A percentile compares a stretch with the other conserved stretches of the same genome.
Conservation (phyloP, 2,113 vertebrate genomes). For the Greenwoodochromis staneri region DNA sequence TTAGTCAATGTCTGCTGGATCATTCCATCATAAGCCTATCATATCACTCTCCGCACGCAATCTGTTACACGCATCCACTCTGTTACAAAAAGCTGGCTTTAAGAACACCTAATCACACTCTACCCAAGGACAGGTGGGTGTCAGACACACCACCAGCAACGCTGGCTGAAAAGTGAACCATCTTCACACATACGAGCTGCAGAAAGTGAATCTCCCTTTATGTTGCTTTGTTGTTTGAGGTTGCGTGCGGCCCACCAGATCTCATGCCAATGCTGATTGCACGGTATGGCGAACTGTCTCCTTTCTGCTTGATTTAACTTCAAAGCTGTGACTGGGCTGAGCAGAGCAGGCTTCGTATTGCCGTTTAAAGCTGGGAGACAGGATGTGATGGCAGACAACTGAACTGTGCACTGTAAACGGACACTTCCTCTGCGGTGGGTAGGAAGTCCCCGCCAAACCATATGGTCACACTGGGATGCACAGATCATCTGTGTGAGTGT, state of each 20-base stretch:
- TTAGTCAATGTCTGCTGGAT: conserved; percentile 46
- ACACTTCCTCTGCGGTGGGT: conserved; percentile 60
- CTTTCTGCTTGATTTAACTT: conserved; percentile 55
- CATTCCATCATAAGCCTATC: conserved; percentile 39
- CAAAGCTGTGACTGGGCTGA: conserved; percentile 30
- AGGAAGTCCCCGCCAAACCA: conserved; percentile 55
- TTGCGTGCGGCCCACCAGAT: conserved; percentile 4
- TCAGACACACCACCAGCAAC: background rate
- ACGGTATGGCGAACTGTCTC: conserved; percentile 33
- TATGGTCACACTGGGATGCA: conserved; percentile 53
- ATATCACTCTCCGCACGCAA: conserved; percentile 14
- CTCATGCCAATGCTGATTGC: conserved; percentile 32
- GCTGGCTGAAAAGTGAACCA: background rate
- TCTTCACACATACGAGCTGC: background rate
- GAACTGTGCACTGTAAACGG: conserved; percentile 54
- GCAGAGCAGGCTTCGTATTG: conserved; percentile 4
- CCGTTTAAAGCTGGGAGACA: conserved; percentile 44
- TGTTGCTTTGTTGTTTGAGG: background rate
- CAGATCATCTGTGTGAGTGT: background rate
- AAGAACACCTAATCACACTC: conserved; percentile 27
- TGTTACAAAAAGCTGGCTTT: conserved; percentile 14
- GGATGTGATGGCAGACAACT: conserved; percentile 56
- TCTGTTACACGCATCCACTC: conserved; percentile 34
- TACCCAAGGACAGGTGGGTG: conserved; percentile 44
- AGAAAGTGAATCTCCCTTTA: background rate